Percentiles rank a stretch among this genome's conserved stretches.
Conservation (phyloP, 1,140 invertebrate genomes). For the Drosophila pandora region DNA sequence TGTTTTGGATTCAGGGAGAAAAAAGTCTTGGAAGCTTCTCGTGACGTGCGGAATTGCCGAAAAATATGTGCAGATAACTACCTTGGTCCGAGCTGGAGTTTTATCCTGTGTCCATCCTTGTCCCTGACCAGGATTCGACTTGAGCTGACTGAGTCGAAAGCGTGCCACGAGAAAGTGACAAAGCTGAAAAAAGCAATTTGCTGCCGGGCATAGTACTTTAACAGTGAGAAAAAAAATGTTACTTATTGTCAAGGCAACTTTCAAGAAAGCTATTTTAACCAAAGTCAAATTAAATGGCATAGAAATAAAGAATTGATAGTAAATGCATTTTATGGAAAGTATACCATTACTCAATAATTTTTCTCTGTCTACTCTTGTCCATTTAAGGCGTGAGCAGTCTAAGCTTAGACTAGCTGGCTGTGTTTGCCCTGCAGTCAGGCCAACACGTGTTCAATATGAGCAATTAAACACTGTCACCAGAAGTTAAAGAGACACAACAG, state of each 20-base stretch:
- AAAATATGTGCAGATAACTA: conserved; percentile 65
- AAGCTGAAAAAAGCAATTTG: conserved; percentile 82
- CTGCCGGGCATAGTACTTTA: conserved; percentile 65
- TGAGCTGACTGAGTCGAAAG: conserved; percentile 48
- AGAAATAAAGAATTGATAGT: no score
- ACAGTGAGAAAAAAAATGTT: conserved; percentile 12
- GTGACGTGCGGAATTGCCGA: conserved; percentile 74
- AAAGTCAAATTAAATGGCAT: no score
- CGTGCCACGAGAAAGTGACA: conserved; percentile 74
- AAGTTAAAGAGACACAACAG: conserved; percentile 59
- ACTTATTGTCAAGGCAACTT: no score
- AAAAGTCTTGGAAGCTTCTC: conserved; percentile 50
- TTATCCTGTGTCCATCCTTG: conserved; percentile 12
- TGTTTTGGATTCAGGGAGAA: conserved; percentile 8
- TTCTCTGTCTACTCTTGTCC: conserved; percentile 9
- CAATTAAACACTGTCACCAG: conserved; percentile 81
- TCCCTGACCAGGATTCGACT: conserved; percentile 18
- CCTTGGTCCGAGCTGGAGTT: conserved; percentile 25
- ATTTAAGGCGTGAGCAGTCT: conserved; percentile 51
- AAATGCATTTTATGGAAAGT: not conserved
- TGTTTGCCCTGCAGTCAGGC: conserved; percentile 24
- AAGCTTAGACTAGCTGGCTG: conserved; percentile 30
- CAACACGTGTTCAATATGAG: conserved; percentile 80
- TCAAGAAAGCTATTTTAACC: not conserved
- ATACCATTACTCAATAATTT: not conserved